These are phyloP conservation scores for Pteropus alecto DNA, from an alignment of 2,113 vertebrate genomes.

Conservation along the genomic window DNA sequence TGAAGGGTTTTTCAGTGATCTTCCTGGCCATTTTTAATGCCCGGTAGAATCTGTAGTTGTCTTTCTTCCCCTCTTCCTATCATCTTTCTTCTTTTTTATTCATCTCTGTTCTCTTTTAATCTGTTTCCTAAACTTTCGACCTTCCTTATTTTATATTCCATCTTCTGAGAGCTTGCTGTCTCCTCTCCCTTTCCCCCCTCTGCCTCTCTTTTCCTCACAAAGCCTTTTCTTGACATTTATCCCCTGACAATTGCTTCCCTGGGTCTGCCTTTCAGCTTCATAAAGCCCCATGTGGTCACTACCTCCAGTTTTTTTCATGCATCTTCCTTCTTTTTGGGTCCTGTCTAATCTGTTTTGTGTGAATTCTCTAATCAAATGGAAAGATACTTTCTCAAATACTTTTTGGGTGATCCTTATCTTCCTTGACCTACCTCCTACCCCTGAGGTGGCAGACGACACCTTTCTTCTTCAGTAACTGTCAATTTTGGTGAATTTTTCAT, in stretches of 20 bases:
- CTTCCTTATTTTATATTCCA: constrained; percentile 65
- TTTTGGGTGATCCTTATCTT: constrained; percentile 12
- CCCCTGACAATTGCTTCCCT: constrained; percentile 62
- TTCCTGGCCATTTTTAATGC: constrained; percentile 50
- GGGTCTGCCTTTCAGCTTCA: constrained; percentile 71
- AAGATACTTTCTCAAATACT: constrained; percentile 21
- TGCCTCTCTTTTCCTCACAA: constrained; percentile 55
- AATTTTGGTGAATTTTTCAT: not conserved
- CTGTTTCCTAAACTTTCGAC: constrained; percentile 71
- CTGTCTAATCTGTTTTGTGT: constrained; percentile 49
- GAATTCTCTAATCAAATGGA: constrained; percentile 48
- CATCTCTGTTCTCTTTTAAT: constrained; percentile 65
- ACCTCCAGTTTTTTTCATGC: constrained; percentile 20
- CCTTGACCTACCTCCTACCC: not conserved
- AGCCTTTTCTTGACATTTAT: constrained; percentile 68
- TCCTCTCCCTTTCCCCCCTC: constrained; percentile 3
- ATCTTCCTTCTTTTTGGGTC: constrained; percentile 54
- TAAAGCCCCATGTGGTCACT: constrained; percentile 51
- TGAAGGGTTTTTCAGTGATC: constrained; percentile 37
- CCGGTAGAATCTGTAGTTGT: constrained; percentile 34
- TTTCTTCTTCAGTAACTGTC: constrained; percentile 15
- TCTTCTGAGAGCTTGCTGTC: constrained; percentile 52
- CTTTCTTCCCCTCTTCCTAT: constrained; percentile 44
- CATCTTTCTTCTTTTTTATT: constrained; percentile 66
- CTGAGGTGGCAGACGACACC: not conserved